phyloP scores from a whole-genome alignment of 2,113 vertebrate species.

The Lontra canadensis region DNA sequence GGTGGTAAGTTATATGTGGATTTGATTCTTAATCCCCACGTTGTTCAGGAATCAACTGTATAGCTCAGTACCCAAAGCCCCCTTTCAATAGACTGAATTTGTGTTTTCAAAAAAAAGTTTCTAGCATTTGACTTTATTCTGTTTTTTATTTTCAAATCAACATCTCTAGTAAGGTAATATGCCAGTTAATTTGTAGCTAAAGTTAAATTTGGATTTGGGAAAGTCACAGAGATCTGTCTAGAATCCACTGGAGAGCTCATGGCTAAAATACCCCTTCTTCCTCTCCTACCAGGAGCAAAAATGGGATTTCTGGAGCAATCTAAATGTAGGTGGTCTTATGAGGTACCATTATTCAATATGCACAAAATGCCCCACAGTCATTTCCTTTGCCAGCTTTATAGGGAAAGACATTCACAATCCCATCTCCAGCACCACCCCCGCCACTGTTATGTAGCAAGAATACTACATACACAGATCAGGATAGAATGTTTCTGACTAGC shows the following conservation, averaged over 20 bases:
- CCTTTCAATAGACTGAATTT: neutral
- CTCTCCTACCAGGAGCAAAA: neutral
- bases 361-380: neutral
- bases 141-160: neutral
- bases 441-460: neutral
- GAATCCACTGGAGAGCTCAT: neutral
- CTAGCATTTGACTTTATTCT: neutral
- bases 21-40: neutral
- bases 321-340: neutral
- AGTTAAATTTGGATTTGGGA: slow-evolving; percentile 5
- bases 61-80: neutral
- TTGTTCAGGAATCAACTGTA: neutral
- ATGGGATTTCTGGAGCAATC: neutral
- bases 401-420: neutral
- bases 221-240: neutral
- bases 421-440: neutral
- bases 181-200: neutral
- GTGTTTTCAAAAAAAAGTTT: neutral
- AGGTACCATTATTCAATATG: neutral
- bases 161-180: neutral
- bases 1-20: neutral
- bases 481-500: neutral
- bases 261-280: neutral
- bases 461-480: neutral
- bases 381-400: neutral